A percentile compares a stretch with the other conserved stretches of the same genome.
Evolutionary conservation across 2,113 vertebrate species (phyloP).

Genomic region (Hydrochoerus hydrochaeris): DNA sequence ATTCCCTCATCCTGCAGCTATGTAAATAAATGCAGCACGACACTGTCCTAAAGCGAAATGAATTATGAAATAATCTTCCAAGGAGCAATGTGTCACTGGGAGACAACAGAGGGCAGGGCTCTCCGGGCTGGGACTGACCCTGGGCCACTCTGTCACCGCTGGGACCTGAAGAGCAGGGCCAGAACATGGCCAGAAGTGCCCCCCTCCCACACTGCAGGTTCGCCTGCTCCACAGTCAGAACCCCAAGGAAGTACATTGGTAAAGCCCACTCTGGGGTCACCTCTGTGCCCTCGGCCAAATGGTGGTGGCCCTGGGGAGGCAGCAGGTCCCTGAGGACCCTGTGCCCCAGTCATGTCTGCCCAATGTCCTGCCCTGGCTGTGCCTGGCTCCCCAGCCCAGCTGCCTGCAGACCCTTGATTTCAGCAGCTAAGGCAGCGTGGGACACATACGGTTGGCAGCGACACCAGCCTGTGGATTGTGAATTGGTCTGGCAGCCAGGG

Average conservation of each 20-base stretch:
- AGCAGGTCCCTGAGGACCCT: background rate
- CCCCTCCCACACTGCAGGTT: fast-evolving
- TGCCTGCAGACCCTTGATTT: too few relatives aligned
- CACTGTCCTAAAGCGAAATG: background rate
- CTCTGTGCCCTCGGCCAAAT: too few relatives aligned
- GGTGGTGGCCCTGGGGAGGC: background rate
- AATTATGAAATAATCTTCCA: background rate
- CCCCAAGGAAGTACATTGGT: fast-evolving
- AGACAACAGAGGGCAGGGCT: fast-evolving
- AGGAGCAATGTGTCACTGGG: background rate
- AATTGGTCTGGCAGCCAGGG: fast-evolving
- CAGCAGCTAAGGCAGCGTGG: fast-evolving
- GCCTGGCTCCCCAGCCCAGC: fast-evolving
- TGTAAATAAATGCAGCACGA: background rate
- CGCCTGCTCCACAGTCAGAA: fast-evolving
- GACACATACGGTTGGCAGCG: fast-evolving
- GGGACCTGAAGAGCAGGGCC: background rate
- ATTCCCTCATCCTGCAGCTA: background rate
- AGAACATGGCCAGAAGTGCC: fast-evolving
- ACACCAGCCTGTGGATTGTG: fast-evolving
- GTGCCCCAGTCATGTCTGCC: background rate
- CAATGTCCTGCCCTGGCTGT: background rate
- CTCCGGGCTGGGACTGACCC: fast-evolving
- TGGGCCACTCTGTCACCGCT: fast-evolving
- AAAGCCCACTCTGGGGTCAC: fast-evolving